Conservation (phyloP, 23 tunicate genomes). For the Ciona savignyi region DNA sequence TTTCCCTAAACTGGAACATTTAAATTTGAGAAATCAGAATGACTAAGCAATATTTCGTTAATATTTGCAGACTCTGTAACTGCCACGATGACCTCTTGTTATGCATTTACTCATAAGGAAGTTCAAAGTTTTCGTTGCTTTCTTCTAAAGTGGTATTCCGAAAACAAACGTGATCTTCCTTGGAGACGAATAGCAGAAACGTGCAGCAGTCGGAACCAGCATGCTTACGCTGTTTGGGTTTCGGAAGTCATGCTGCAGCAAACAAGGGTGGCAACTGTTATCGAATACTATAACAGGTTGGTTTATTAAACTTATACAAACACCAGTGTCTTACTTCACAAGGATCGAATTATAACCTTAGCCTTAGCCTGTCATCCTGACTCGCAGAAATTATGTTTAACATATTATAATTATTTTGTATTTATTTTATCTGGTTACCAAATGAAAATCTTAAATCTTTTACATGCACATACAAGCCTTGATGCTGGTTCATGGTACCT, state of each 20-base stretch:
- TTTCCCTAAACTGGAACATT: too few species aligned
- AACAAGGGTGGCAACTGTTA: conserved; percentile 61
- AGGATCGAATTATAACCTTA: background rate
- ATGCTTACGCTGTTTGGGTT: conserved; percentile 91
- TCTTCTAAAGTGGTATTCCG: conserved; percentile 46
- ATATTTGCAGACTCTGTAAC: too few species aligned
- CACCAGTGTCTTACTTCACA: background rate
- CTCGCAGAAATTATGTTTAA: too few species aligned
- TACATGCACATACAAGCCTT: too few species aligned
- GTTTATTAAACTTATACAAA: background rate
- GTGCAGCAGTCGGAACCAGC: conserved; percentile 2
- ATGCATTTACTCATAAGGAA: conserved; percentile 18
- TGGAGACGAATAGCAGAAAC: conserved; percentile 28
- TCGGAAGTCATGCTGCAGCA: conserved; percentile 87
- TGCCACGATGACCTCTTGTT: too few species aligned
- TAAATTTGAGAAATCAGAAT: too few species aligned
- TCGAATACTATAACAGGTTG: conserved; percentile 66
- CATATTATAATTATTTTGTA: too few species aligned
- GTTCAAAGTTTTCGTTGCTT: conserved; percentile 8
- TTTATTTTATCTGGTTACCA: too few species aligned
- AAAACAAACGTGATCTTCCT: conserved; percentile 51
- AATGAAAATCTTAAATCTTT: too few species aligned
- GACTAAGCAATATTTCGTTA: too few species aligned
- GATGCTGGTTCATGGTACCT: too few species aligned
- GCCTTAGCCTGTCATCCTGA: too few species aligned